phyloP scores from a whole-genome alignment of 2,113 vertebrate genomes.

The Raja brachyura region DNA sequence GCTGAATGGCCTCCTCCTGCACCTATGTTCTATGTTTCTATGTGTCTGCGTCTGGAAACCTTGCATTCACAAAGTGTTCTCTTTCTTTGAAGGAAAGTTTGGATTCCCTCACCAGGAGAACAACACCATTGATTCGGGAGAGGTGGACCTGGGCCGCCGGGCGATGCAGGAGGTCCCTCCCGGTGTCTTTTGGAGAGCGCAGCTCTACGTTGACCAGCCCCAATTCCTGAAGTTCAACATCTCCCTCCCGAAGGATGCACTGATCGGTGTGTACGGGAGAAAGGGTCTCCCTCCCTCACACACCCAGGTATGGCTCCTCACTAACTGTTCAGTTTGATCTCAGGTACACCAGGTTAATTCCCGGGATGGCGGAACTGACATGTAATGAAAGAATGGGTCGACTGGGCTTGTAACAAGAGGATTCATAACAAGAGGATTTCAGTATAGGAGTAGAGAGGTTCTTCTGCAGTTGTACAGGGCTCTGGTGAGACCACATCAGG shows the following conservation, averaged over 20 bases:
- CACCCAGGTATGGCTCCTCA: conserved; percentile 71
- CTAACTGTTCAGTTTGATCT: no score
- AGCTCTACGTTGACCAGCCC: conserved; percentile 80
- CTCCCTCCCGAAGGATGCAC: conserved; percentile 93
- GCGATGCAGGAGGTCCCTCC: conserved; percentile 79
- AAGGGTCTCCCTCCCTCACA: conserved; percentile 93
- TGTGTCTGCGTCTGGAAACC: neutral
- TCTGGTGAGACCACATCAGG: no score
- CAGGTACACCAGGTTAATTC: no score
- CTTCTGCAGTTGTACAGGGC: no score
- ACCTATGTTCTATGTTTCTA: no score
- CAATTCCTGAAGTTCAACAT: conserved; percentile 98
- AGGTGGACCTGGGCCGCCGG: conserved; percentile 82
- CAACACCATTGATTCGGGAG: conserved; percentile 86
- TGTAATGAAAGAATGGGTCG: no score
- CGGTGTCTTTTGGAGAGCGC: conserved; percentile 92
- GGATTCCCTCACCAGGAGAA: conserved; percentile 78
- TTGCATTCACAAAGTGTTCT: conserved; percentile 21
- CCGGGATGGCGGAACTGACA: no score
- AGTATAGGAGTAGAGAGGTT: no score
- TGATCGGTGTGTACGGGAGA: conserved; percentile 93
- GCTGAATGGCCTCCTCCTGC: no score
- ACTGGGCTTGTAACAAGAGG: no score
- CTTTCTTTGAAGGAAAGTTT: conserved; percentile 65
- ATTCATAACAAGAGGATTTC: no score